Base-by-base conservation (phyloP, 1,140 invertebrate species). In the Microplitis mediator region DNA sequence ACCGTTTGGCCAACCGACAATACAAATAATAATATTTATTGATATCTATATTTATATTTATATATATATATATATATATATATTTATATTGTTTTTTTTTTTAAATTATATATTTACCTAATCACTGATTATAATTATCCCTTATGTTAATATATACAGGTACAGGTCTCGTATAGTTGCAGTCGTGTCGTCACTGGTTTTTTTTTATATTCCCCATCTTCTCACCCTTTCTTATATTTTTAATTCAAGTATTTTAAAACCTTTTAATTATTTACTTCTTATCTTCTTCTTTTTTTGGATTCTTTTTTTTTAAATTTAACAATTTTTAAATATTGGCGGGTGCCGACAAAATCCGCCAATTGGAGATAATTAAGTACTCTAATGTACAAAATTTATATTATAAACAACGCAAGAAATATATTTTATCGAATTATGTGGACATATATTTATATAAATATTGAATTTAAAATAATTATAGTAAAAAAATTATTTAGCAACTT, bases 151-250 rank as follows among this genome's bases (percentile, higher is more conserved):
- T 87, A 86, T 87, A 77, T 87, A 87, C 85, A 87, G 85, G 86
- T 87, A 87, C 86, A 87, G 86, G 86, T 87, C 86, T 87, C 86
- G 86, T 86, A 87, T 85, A 87, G 86, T 87, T 87, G 85, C 86
- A 87, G 86, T 87, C 86, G 81, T 86, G 85, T 87, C 85, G 85
- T 86, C 85, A 86, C 83, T 87, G 78, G 76, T 83, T 82, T 72
- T 51, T 69, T 61, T 62, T 36, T 1, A 52, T 35, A 50, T 73
- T 66, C 13, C 31, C 32, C 45, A 32, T 45, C 14, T 70, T 14
- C 9, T 51, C 62, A 71, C 36, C 23, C 58, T 39, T 11, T 61
- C 4, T 54, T 52, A 34, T 23, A 23, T 23, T 23, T 23, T 23
- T 23, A 23, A 23, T 23, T 23, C 23, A 23, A 23, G 23, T 23